Evolutionary conservation across 2,113 vertebrate genomes (phyloP).

Genomic region (Lycaon pictus): DNA sequence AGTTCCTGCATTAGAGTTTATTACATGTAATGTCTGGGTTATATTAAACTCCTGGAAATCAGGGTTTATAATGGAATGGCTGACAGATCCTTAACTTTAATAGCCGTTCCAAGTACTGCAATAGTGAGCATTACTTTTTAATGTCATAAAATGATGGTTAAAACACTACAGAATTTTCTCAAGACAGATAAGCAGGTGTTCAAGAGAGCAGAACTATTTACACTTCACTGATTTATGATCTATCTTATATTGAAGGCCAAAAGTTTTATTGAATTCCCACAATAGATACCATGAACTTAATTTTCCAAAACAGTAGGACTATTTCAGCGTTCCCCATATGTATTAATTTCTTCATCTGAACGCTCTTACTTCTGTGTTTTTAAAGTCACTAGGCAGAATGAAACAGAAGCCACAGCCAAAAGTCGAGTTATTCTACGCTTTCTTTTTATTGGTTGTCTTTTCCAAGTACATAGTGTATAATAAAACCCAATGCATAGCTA

Average conservation of each 20-base stretch:
- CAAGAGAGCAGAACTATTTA: conserved; percentile 83
- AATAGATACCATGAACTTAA: conserved; percentile 71
- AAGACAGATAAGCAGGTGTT: conserved; percentile 86
- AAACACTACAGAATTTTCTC: conserved; percentile 86
- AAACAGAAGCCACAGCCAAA: conserved; percentile 64
- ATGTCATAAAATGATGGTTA: conserved; percentile 83
- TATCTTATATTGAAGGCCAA: conserved; percentile 69
- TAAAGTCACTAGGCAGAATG: conserved; percentile 50
- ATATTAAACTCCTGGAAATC: conserved; percentile 86
- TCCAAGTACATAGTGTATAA: conserved; percentile 56
- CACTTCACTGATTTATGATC: conserved; percentile 83
- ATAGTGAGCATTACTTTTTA: conserved; percentile 85
- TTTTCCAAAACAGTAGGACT: conserved; percentile 72
- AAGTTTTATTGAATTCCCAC: conserved; percentile 79
- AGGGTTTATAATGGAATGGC: conserved; percentile 86
- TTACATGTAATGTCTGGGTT: conserved; percentile 79
- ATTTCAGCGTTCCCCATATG: conserved; percentile 67
- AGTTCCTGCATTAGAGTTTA: conserved; percentile 79
- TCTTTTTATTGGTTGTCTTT: conserved; percentile 74
- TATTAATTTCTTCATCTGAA: conserved; percentile 73
- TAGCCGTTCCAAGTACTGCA: conserved; percentile 84
- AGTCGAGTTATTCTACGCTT: conserved; percentile 34
- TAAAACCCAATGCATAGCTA: conserved; percentile 75
- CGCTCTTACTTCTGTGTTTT: conserved; percentile 67
- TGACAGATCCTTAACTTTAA: conserved; percentile 88